Evolutionary conservation across 1,140 invertebrate genomes (phyloP).

Genomic region (Drosophila biarmipes): DNA sequence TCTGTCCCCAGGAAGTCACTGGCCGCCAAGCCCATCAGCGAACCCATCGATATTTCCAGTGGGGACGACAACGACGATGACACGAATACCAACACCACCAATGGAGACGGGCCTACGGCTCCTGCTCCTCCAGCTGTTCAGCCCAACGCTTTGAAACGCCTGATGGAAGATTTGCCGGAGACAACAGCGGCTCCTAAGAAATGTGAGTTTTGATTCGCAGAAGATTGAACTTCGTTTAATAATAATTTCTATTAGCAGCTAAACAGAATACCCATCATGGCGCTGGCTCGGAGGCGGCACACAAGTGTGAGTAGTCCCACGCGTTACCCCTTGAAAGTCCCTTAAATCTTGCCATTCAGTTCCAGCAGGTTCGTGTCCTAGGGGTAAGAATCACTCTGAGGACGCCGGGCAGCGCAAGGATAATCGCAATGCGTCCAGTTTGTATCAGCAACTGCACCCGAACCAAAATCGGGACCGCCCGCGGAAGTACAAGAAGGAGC

Average conservation of each 20-base stretch:
- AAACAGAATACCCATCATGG: constrained; percentile 31
- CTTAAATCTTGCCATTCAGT: neutral
- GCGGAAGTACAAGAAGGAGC: constrained; percentile 79
- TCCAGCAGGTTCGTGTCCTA: neutral
- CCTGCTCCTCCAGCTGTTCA: neutral
- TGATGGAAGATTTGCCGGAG: constrained; percentile 11
- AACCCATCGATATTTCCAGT: constrained; percentile 87
- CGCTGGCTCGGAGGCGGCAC: neutral
- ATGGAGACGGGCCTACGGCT: constrained; percentile 18
- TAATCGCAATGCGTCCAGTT: constrained; percentile 3
- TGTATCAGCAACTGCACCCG: constrained; percentile 17
- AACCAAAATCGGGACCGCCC: constrained; percentile 10
- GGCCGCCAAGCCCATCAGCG: constrained; percentile 54
- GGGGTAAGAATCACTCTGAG: constrained; percentile 26
- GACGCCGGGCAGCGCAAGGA: constrained; percentile 7
- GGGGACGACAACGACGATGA: constrained; percentile 86
- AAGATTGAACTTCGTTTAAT: neutral
- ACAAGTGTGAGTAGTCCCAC: neutral
- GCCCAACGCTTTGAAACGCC: constrained; percentile 37
- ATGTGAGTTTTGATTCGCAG: constrained; percentile 13
- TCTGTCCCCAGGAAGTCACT: constrained; percentile 6
- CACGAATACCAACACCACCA: constrained; percentile 35
- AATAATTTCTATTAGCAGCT: constrained; percentile 16
- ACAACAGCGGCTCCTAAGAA: constrained; percentile 38
- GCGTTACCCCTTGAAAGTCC: neutral